Evolutionary conservation across 2,888 invertebrate genomes (phyloP).

Genomic region (Ceriagrion tenellum): DNA sequence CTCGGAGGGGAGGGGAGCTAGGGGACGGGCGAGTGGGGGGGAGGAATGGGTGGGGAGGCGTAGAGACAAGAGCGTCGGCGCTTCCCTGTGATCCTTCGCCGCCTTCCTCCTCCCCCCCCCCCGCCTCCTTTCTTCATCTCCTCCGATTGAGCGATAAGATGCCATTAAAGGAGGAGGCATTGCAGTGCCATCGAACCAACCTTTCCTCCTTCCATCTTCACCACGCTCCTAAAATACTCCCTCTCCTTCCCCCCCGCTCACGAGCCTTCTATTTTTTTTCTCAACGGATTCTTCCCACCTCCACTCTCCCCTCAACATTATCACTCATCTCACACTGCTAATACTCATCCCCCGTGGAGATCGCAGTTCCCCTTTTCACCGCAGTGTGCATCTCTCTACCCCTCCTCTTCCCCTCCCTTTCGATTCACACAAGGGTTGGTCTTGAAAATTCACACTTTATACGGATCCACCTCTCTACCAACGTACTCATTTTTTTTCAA

Average conservation of each 20-base stretch:
- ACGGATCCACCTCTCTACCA: not conserved
- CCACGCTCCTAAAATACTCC: not conserved
- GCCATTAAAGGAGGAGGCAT: constrained; percentile 50
- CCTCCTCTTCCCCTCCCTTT: not conserved
- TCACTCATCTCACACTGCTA: not conserved
- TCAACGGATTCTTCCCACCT: not conserved
- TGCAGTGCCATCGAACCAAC: not conserved
- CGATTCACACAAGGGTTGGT: not conserved
- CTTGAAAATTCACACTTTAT: constrained; percentile 25
- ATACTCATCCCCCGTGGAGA: too few relatives aligned
- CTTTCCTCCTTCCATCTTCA: not conserved
- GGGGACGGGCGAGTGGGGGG: not conserved
- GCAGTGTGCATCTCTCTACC: not conserved
- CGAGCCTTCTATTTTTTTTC: not conserved
- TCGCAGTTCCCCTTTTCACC: too few relatives aligned
- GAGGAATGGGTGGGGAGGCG: not conserved
- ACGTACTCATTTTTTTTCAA: not conserved
- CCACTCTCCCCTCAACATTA: not conserved
- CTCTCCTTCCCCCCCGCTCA: not conserved
- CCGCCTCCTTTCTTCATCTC: not conserved
- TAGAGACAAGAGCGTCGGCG: not conserved
- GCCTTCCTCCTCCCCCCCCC: not conserved
- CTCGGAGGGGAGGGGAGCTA: not conserved
- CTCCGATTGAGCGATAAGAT: constrained; percentile 54
- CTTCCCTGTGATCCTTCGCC: constrained; percentile 41